phyloP scores from a whole-genome alignment of 1,140 invertebrate genomes.

The Centruroides vittatus region DNA sequence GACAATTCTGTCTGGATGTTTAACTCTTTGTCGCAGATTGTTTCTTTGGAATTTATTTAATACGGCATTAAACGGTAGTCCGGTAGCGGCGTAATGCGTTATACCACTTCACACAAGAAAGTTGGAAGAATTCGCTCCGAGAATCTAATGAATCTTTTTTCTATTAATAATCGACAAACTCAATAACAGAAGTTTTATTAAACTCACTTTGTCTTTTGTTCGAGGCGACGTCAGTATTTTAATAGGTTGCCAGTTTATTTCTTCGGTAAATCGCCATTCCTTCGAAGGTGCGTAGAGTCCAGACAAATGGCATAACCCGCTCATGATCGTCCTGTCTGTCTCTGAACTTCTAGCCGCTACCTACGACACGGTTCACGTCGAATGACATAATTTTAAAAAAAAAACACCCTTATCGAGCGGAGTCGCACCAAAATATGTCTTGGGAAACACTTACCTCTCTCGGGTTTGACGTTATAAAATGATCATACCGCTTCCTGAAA shows the following conservation, averaged over 20 bases:
- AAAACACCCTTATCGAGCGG: not conserved
- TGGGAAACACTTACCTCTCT: not conserved
- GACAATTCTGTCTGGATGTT: too few species aligned
- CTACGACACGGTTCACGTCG: not conserved
- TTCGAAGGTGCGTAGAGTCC: not conserved
- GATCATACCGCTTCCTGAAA: not conserved
- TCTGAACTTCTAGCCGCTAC: slow-evolving; percentile 1
- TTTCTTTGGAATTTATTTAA: too few species aligned
- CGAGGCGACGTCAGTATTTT: too few species aligned
- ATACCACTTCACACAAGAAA: too few species aligned
- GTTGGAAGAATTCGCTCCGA: too few species aligned
- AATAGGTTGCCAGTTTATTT: slow-evolving; percentile 1
- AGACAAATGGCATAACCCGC: not conserved
- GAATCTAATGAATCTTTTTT: too few species aligned
- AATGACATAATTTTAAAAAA: not conserved
- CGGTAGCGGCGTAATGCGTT: too few species aligned
- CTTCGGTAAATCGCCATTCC: slow-evolving; percentile 1
- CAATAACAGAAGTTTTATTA: too few species aligned
- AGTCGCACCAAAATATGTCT: not conserved
- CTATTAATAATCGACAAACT: too few species aligned
- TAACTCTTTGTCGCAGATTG: too few species aligned
- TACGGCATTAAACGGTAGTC: too few species aligned
- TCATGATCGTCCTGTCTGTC: not conserved
- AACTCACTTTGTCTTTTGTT: too few species aligned
- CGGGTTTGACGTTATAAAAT: not conserved